Evolutionary conservation across 2,888 invertebrate species (phyloP), one percentile per base, ranked within the genome.

Genomic region (Parasteatoda lunata): DNA sequence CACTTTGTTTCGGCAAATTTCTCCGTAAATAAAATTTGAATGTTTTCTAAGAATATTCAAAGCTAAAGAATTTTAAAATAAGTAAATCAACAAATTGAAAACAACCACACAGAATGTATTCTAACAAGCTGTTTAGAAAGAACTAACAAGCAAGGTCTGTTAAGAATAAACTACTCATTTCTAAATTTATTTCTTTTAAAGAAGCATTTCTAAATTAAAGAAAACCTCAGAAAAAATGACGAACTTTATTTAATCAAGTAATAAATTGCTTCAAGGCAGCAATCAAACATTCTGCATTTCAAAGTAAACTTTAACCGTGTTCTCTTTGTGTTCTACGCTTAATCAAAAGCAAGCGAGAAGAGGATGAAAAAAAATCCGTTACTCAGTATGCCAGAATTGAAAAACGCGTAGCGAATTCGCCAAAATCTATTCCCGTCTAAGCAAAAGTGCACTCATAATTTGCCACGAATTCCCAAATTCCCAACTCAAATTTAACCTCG

Each of bases 401-500:
- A 59, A n/a, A 59, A 59, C 59, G n/a, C 9, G n/a, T 59, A 59
- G n/a, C 59, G n/a, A 59, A 59, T 59, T 59, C 59, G 7, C 59
- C 59, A n/a, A 59, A 59, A 59, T n/a, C 59, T 59, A 59, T 59
- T 59, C 59, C n/a, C 59, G 45, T 9, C 66, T 13, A 15, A 68
- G 66, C 30, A 68, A 68, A 15, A 13, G 30, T 68, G 45, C 15
- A 66, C 15, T 72, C 72, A 73, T 84, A 84, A 84, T 84, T 84
- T 73, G 49, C 52, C 45, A 8, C 11, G 54, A 68, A 84, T 64
- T 69, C 52, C 75, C 78, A 64, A 75, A 78, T 59, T 79, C 84
- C 84, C 79, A n/a, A 30, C 65, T 54, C 79, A 84, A 84, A 84
- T 84, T 79, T 84, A 77, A 71, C 51, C 66, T 66, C 30, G 77